Conservation (phyloP, 2,888 invertebrate genomes). For the Dryadula phaetusa region DNA sequence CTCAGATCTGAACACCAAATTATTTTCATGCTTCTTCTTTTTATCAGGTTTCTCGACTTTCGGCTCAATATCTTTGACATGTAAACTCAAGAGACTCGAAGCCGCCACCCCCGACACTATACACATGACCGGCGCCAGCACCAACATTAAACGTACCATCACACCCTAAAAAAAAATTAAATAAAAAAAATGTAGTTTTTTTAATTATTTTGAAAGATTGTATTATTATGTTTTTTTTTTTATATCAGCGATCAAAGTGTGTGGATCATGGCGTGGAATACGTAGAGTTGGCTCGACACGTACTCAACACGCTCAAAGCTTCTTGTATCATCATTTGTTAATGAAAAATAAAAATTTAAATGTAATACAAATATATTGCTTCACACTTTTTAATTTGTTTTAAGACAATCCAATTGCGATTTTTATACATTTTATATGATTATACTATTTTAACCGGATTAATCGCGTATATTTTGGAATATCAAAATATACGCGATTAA, state of each 20-base stretch:
- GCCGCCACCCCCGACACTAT: constrained; percentile 98
- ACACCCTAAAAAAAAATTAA: constrained; percentile 90
- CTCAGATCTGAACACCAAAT: constrained; percentile 91
- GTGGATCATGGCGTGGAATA: constrained; percentile 78
- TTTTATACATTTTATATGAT: no score
- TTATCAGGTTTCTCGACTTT: constrained; percentile 88
- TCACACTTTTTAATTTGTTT: no score
- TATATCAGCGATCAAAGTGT: constrained; percentile 87
- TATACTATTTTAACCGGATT: no score
- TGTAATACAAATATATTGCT: no score
- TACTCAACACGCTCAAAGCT: constrained; percentile 74
- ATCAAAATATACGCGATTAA: no score
- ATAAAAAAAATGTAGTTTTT: background rate
- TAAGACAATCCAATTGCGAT: no score
- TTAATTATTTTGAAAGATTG: background rate
- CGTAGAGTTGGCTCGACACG: constrained; percentile 67
- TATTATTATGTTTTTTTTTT: background rate
- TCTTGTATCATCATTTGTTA: constrained; percentile 65
- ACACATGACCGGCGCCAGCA: constrained; percentile 99
- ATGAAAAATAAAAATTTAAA: background rate
- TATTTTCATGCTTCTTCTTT: constrained; percentile 87
- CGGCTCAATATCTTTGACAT: constrained; percentile 92
- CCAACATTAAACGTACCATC: constrained; percentile 99
- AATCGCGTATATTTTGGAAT: no score
- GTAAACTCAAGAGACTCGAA: constrained; percentile 92